Percentiles rank a stretch among this genome's conserved stretches.
Conservation (phyloP, 2,888 invertebrate species). For the Monoplex corrugatus region DNA sequence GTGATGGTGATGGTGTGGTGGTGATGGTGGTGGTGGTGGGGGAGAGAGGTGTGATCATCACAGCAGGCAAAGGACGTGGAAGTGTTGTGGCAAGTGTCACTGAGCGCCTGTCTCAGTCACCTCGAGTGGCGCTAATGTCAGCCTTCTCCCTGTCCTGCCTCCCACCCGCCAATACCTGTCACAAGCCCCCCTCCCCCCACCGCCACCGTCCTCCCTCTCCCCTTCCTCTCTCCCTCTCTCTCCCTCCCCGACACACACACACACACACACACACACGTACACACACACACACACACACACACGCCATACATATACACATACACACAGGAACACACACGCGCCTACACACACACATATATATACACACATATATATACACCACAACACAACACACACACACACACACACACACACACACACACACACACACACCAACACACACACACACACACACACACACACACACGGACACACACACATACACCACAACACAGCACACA, state of each 20-base stretch:
- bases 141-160: not conserved
- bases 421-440: too few species aligned
- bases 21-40: not conserved
- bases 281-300: not conserved
- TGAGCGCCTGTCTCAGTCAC: constrained; percentile 14
- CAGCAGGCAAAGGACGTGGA: not conserved
- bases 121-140: constrained; percentile 32
- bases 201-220: not conserved
- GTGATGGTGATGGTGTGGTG: not conserved
- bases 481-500: too few species aligned
- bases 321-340: not conserved
- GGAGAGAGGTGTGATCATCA: not conserved
- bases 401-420: too few species aligned
- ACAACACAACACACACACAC: too few species aligned
- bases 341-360: too few species aligned
- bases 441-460: too few species aligned
- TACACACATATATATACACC: too few species aligned
- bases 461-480: not conserved
- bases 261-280: not conserved
- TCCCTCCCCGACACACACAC: not conserved
- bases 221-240: not conserved
- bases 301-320: too few species aligned
- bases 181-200: not conserved
- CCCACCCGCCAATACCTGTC: not conserved
- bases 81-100: constrained; percentile 33